A percentile compares a stretch with the other conserved stretches of the same genome.
These are phyloP conservation scores for Macropis europaea DNA, from an alignment of 2,888 invertebrate species.

Conservation along the genomic window DNA sequence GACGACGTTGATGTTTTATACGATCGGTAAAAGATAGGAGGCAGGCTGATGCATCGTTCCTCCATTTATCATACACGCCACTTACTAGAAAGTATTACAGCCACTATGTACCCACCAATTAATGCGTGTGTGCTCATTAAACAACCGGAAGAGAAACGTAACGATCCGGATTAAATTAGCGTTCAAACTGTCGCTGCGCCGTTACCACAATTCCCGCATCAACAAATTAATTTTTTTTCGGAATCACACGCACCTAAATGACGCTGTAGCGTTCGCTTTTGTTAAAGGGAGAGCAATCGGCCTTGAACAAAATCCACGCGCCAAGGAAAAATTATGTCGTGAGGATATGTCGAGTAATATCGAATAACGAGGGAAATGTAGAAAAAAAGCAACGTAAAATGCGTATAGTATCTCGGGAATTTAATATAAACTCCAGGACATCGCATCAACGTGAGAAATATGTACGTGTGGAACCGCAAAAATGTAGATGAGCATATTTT, in stretches of 20 bases:
- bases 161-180: slow-evolving; percentile 13
- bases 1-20: slow-evolving; percentile 24
- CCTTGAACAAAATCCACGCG: background rate
- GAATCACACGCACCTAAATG: slow-evolving; percentile 16
- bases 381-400: slow-evolving; percentile 27
- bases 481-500: slow-evolving; percentile 23
- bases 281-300: too few relatives aligned
- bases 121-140: slow-evolving; percentile 59
- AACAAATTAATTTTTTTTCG: background rate
- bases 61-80: slow-evolving; percentile 44
- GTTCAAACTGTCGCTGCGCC: slow-evolving; percentile 3
- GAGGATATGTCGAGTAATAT: slow-evolving; percentile 24
- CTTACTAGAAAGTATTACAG: slow-evolving; percentile 56
- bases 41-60: slow-evolving; percentile 38
- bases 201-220: background rate
- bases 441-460: background rate
- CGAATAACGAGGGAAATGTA: slow-evolving; percentile 8
- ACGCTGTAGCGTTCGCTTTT: background rate
- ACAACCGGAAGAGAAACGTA: slow-evolving; percentile 36
- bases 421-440: slow-evolving; percentile 31
- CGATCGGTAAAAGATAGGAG: slow-evolving; percentile 38
- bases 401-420: slow-evolving; percentile 31
- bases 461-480: background rate
- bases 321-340: background rate
- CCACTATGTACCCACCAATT: slow-evolving; percentile 61